Evolutionary conservation across 2,797 vertebrate genomes (phyloP).

Genomic region (Menidia menidia): DNA sequence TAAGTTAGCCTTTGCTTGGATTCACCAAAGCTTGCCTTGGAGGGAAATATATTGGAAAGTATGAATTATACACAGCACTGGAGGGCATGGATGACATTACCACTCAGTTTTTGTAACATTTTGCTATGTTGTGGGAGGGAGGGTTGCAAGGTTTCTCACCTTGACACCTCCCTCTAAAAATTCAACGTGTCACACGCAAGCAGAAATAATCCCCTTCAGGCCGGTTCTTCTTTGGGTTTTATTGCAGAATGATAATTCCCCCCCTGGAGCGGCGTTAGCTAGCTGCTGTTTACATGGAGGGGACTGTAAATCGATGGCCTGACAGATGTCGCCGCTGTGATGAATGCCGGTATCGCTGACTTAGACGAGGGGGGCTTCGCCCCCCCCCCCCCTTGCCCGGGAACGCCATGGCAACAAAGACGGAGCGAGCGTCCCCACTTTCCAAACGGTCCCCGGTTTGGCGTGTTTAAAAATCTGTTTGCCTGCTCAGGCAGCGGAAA

Average conservation of each 20-base stretch:
- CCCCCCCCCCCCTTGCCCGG: conserved; percentile 38
- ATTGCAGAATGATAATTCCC: conserved; percentile 9
- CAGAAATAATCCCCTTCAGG: background rate
- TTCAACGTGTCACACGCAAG: background rate
- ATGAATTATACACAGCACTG: conserved; percentile 59
- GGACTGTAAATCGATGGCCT: conserved; percentile 36
- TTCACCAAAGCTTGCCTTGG: conserved; percentile 39
- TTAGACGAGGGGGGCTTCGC: conserved; percentile 42
- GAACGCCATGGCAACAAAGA: conserved; percentile 59
- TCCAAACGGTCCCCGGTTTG: conserved; percentile 30
- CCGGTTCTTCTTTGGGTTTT: conserved; percentile 11
- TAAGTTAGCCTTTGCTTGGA: conserved; percentile 55
- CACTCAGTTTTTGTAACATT: conserved; percentile 14
- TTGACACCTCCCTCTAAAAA: conserved; percentile 2
- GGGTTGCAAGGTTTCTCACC: conserved; percentile 32
- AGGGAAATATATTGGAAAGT: conserved; percentile 22
- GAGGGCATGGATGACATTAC: conserved; percentile 16
- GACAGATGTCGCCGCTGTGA: conserved; percentile 59
- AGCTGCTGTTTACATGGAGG: conserved; percentile 45
- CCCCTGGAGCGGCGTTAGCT: conserved; percentile 17
- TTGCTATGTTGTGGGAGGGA: conserved; percentile 24
- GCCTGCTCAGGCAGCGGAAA: conserved; percentile 16
- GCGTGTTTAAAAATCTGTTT: conserved; percentile 19
- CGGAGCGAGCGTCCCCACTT: conserved; percentile 37
- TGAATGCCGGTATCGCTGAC: conserved; percentile 49